Evolutionary conservation across 2,113 vertebrate species (phyloP), one percentile per base, ranked within the genome.

Genomic region (Motacilla tschutschensis): DNA sequence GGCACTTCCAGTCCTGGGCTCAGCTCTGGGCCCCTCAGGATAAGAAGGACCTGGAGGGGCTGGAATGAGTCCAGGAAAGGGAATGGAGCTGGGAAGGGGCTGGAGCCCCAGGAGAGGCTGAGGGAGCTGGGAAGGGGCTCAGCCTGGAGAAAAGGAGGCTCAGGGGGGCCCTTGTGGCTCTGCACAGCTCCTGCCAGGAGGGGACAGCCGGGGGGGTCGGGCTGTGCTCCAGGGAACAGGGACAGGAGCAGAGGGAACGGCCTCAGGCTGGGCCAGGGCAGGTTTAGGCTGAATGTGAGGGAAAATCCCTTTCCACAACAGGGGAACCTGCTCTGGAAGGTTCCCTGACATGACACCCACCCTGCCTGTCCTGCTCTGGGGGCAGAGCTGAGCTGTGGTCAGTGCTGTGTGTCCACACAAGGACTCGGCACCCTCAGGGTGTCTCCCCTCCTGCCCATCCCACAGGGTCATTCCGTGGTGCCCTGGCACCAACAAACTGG

Each of bases 21-120:
- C n/a, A 43, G 0, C 8, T 43, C 1, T 58, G 44, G 36, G 2
- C 1, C 3, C 21, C 20, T 50, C 31, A 26, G 2, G 17, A 43
- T 14, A n/a, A 31, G 9, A 11, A 21, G 2, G 22, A 60, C 18
- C 1, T 2, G 0, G 28, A 71, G 40, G 28, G 22, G 17, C 28
- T 60, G 54, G 46, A 59, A 4, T 0, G 0, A 1, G 17, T 20
- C 64, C 64, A 79, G 54, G 1, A 6, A 0, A 43, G 5, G 36
- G 54, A 50, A 35, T 0, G 0, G 44, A 19, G 63, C 44, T 69
- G 77, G 36, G 53, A 40, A 79, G 43, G 29, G 29, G 0, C 29
- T 58, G 53, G 53, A 57, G 50, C 28, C 9, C 33, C 33, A 59
- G 44, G 35, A 67, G 53, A 1, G 3, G 47, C 74, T 69, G 53